These are phyloP conservation scores for Drosophila pallidifrons DNA, from an alignment of 1,140 invertebrate genomes.

Conservation along the genomic window DNA sequence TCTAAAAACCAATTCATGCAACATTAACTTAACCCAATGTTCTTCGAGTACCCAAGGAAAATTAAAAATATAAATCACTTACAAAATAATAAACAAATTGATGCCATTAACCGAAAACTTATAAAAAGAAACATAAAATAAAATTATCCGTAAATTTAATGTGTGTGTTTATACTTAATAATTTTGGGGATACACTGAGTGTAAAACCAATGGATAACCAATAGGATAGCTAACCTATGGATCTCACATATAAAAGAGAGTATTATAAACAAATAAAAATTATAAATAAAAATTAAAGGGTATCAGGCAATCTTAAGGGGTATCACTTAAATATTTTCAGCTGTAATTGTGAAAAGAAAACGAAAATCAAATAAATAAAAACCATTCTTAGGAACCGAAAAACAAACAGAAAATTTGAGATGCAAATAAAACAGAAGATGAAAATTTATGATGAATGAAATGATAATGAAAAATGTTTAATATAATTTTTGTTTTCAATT, in stretches of 20 bases:
- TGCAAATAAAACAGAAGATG: not conserved
- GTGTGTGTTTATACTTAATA: not conserved
- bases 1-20: slow-evolving; percentile 46
- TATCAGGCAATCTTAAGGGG: slow-evolving; percentile 56
- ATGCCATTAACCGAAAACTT: slow-evolving; percentile 20
- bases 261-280: slow-evolving; percentile 49
- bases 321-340: slow-evolving; percentile 77
- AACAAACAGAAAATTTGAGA: slow-evolving; percentile 3
- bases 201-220: slow-evolving; percentile 14
- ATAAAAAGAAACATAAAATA: not conserved
- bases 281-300: slow-evolving; percentile 39
- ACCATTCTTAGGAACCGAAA: slow-evolving; percentile 13
- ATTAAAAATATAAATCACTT: slow-evolving; percentile 8
- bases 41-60: not conserved
- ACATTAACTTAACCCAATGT: slow-evolving; percentile 30
- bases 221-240: not conserved
- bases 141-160: not conserved
- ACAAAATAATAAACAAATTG: slow-evolving; percentile 8
- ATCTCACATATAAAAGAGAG: not conserved
- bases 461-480: slow-evolving; percentile 18
- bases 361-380: slow-evolving; percentile 69
- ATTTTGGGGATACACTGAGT: slow-evolving; percentile 12
- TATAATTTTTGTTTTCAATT: not conserved
- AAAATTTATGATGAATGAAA: slow-evolving; percentile 10
- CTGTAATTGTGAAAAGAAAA: slow-evolving; percentile 72